phyloP scores from a whole-genome alignment of 2,797 vertebrate species.

The Peromyscus melanophrys region DNA sequence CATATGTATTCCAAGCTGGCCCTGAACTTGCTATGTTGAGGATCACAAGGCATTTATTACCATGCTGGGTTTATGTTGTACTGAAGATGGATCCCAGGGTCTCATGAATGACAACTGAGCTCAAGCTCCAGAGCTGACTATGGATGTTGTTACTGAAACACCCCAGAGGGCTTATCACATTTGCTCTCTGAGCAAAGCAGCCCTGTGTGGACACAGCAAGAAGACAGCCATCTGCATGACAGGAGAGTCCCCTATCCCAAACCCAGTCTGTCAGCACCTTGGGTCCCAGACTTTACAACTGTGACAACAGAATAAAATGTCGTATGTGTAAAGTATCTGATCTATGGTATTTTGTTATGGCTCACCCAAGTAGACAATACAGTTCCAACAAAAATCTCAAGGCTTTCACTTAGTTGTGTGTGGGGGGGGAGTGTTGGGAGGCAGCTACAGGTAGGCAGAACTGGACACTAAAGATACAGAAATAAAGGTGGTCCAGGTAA shows the following conservation, averaged over 20 bases:
- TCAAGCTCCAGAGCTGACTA: not conserved
- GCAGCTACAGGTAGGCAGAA: not conserved
- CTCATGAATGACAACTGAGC: not conserved
- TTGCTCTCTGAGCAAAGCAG: not conserved
- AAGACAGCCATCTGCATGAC: not conserved
- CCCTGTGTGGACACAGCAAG: not conserved
- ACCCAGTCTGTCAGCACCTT: not conserved
- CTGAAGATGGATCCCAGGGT: not conserved
- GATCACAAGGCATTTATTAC: not conserved
- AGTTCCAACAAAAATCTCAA: not conserved
- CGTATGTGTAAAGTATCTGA: not conserved
- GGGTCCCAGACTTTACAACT: not conserved
- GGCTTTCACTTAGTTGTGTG: not conserved
- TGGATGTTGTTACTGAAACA: not conserved
- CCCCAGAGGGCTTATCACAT: not conserved
- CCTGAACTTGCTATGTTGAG: not conserved
- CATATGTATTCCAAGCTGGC: not conserved
- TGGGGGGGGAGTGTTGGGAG: not conserved
- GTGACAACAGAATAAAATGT: not conserved
- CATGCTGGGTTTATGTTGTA: not conserved
- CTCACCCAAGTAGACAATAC: not conserved
- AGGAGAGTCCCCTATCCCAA: not conserved
- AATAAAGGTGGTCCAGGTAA: not conserved
- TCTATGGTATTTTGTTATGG: not conserved
- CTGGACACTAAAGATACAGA: not conserved